Evolutionary conservation across 2,113 vertebrate genomes (phyloP).

Genomic region (Mobula hypostoma): DNA sequence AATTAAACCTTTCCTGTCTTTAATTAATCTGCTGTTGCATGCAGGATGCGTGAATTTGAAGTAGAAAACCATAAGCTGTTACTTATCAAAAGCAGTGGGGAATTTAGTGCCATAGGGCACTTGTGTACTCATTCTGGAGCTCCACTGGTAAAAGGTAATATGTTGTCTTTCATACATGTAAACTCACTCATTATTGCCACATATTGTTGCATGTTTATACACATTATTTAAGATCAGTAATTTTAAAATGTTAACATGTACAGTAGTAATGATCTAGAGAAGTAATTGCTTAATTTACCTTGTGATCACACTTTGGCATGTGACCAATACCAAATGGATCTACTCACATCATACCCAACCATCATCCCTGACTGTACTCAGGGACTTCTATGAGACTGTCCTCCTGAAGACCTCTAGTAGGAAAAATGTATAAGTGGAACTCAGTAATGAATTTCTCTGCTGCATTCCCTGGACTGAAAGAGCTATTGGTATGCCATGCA

Average conservation of each 20-base stretch:
- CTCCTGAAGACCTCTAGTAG: no score
- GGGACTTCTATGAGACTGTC: no score
- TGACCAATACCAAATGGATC: no score
- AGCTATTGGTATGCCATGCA: no score
- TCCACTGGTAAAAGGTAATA: slow-evolving; percentile 67
- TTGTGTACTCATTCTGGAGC: slow-evolving; percentile 71
- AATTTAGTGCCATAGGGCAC: slow-evolving; percentile 69
- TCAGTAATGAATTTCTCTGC: no score
- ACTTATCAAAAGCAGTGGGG: slow-evolving; percentile 58
- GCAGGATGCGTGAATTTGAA: slow-evolving; percentile 69
- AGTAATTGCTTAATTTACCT: no score
- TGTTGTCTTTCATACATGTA: background rate
- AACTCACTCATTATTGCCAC: background rate
- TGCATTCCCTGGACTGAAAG: no score
- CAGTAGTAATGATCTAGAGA: no score
- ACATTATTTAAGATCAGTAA: background rate
- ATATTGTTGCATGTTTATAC: background rate
- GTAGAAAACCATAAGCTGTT: slow-evolving; percentile 62
- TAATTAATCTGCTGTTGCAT: background rate
- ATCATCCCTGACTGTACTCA: no score
- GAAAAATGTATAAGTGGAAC: no score
- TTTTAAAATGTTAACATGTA: background rate
- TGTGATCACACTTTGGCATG: no score
- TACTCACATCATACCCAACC: no score
- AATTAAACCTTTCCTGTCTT: background rate